Evolutionary conservation across 2,797 vertebrate genomes (phyloP), one percentile per base, ranked within the genome.

Genomic region (Syndactyla subalaris): DNA sequence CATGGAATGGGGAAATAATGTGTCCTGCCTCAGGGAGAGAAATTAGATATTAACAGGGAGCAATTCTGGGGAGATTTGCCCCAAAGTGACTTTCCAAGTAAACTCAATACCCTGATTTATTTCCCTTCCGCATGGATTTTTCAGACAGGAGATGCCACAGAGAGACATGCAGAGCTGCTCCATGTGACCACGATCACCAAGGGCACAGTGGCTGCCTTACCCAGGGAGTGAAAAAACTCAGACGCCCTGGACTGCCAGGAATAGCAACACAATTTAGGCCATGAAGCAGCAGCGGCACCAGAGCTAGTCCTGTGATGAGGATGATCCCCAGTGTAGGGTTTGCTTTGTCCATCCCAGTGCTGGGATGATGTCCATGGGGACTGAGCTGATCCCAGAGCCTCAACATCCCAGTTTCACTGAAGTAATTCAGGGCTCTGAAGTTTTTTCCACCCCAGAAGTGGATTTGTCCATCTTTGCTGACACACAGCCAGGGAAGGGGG

Each of bases 201-300:
- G 91, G 95, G 59, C 91, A 61, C 9, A 4, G 32, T 27, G 86
- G 66, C 39, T 90, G 54, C n/a, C 84, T 75, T 65, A 20, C 46
- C 84, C 77, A 51, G 77, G 7, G 51, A 96, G 14, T 1, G 9
- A 72, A 76, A 65, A 85, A 87, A 13, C 41, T 65, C 82, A 30
- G 73, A 30, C 19, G 91, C 52, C 87, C 88, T 93, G 26, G 0
- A 1, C 41, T 65, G 70, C 93, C 91, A 49, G 48, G 95, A 96
- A 95, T 91, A 96, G 93, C 85, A 94, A 12, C 4, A 7, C 75
- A 93, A 95, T 95, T 77, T 3, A 89, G 96, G 95, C 34, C 95
- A 91, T 0, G 3, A 88, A 96, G 79, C 85, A 59, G 88, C 72
- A 21, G 79, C 1, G 2, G 72, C 0, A 0, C 65, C 1, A 1